These are phyloP conservation scores for Caprella mutica DNA, from an alignment of 2,888 invertebrate genomes.

Conservation along the genomic window DNA sequence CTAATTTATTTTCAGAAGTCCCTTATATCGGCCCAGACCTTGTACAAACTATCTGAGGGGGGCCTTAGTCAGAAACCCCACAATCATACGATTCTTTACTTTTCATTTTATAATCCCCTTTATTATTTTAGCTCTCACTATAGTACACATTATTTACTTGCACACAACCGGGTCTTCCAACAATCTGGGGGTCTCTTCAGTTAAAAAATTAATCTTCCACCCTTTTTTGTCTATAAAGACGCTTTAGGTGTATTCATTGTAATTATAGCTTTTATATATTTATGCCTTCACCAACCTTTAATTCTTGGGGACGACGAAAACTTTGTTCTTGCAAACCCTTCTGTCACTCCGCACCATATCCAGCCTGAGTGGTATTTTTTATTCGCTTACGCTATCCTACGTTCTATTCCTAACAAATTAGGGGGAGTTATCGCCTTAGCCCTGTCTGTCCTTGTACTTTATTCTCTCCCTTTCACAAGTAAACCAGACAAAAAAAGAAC, in stretches of 20 bases:
- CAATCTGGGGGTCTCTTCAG: constrained; percentile 53
- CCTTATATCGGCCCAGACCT: constrained; percentile 54
- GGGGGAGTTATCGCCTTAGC: constrained; percentile 59
- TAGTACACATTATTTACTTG: too few relatives aligned
- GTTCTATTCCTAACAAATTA: constrained; percentile 67
- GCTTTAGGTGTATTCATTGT: constrained; percentile 56
- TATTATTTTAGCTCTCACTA: too few relatives aligned
- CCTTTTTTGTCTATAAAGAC: too few relatives aligned
- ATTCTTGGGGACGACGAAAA: constrained; percentile 59
- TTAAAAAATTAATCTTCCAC: too few relatives aligned
- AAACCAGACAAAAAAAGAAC: constrained; percentile 46
- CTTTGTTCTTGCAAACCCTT: constrained; percentile 56
- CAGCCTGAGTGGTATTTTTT: constrained; percentile 76
- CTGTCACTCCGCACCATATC: constrained; percentile 61
- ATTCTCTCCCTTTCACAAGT: constrained; percentile 50
- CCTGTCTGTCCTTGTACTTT: constrained; percentile 55
- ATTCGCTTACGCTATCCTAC: constrained; percentile 69
- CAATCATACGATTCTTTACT: constrained; percentile 63
- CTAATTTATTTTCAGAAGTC: constrained; percentile 58
- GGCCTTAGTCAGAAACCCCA: constrained; percentile 62
- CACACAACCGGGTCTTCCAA: constrained; percentile 59
- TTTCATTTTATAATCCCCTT: constrained; percentile 64
- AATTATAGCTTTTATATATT: constrained; percentile 50
- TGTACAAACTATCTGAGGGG: constrained; percentile 63
- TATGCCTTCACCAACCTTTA: constrained; percentile 50